Base-by-base conservation (phyloP, 1,140 invertebrate species). In the Nephotettix cincticeps region DNA sequence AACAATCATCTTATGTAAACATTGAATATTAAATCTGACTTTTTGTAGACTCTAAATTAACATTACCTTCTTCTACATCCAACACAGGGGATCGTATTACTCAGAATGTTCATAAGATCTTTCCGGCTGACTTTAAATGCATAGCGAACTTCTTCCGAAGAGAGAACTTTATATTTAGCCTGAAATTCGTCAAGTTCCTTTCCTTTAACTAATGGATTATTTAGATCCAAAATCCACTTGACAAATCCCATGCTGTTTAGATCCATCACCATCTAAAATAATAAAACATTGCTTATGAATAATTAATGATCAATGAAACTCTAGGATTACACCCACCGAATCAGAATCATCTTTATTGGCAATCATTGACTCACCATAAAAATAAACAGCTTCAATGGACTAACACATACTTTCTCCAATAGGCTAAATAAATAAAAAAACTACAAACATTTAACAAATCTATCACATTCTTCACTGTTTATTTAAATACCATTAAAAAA, bases 21-120 rank as follows among this genome's bases (percentile, higher is more conserved):
- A n/a, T n/a, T n/a, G n/a, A n/a, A n/a, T n/a, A n/a, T n/a, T n/a
- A n/a, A n/a, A n/a, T n/a, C n/a, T n/a, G n/a, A n/a, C n/a, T n/a
- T n/a, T n/a, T n/a, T n/a, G n/a, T n/a, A n/a, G n/a, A n/a, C n/a
- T n/a, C n/a, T n/a, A 4, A n/a, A 45, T 54, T 51, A 47, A 69
- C 51, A 72, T 76, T 84, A 94, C 93, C 93, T 95, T 87, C 92
- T 87, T 75, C 94, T 85, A 81, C 94, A 97, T 58, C 95, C 94
- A 78, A 96, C 93, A 86, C 95, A 97, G 66, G 94, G 93, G 77
- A 96, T 93, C 78, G 89, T 90, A 83, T 95, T 92, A 81, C 93
- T 90, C 65, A 97, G 84, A 77, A 95, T 89, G 75, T 87, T 87
- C 76, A 94, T 85, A 69, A 96, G 88, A 81, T 94, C 91, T 75